Evolutionary conservation across 2,113 vertebrate genomes (phyloP).

Genomic region (Nyctibius bracteatus): DNA sequence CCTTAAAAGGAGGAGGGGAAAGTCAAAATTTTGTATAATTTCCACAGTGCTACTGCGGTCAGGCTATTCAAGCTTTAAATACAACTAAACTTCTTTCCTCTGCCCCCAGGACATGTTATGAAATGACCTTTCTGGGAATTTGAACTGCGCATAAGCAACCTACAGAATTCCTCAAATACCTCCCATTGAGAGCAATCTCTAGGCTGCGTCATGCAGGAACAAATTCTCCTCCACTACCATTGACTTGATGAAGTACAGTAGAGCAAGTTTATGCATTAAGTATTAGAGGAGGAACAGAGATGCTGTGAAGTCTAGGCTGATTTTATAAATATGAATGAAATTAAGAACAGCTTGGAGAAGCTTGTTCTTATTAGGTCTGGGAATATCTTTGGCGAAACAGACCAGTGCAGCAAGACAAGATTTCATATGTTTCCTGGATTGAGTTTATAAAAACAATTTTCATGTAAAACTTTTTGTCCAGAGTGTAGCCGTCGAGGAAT

Average conservation of each 20-base stretch:
- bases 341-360: constrained; percentile 10
- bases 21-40: not conserved
- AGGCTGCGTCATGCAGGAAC: not conserved
- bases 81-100: not conserved
- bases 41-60: not conserved
- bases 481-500: not conserved
- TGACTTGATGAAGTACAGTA: not conserved
- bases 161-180: constrained; percentile 57
- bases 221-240: not conserved
- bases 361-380: constrained; percentile 7
- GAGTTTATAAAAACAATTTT: constrained; percentile 4
- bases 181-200: not conserved
- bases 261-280: not conserved
- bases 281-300: not conserved
- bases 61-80: not conserved
- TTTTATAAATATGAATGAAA: constrained; percentile 21
- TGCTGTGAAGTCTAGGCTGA: not conserved
- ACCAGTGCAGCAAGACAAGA: not conserved
- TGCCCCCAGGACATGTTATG: constrained; percentile 6
- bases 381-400: constrained; percentile 4
- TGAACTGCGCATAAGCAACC: constrained; percentile 21
- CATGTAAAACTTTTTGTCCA: not conserved
- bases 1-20: not conserved
- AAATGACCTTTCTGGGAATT: constrained; percentile 17
- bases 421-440: not conserved